Conservation (phyloP, 2,797 vertebrate species). For the Orientallactaga sibirica region DNA sequence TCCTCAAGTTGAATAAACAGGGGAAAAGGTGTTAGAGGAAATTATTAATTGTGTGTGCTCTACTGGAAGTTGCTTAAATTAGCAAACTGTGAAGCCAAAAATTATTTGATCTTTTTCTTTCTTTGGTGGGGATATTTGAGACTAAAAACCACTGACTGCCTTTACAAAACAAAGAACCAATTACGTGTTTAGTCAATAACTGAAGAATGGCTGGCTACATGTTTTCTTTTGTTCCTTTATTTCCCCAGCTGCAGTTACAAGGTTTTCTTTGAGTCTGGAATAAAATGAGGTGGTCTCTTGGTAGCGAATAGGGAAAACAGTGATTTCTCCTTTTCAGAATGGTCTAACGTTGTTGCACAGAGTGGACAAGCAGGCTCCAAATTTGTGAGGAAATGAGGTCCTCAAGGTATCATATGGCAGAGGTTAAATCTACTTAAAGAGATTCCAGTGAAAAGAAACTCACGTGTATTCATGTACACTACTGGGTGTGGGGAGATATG, state of each 20-base stretch:
- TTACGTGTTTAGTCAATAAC: constrained; percentile 60
- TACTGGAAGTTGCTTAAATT: constrained; percentile 27
- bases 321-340: constrained; percentile 57
- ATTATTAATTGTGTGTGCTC: background rate
- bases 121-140: constrained; percentile 15
- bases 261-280: constrained; percentile 69
- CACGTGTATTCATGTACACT: background rate
- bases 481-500: too few relatives aligned
- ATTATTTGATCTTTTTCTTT: background rate
- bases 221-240: constrained; percentile 72
- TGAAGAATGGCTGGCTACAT: constrained; percentile 61
- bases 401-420: background rate
- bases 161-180: constrained; percentile 65
- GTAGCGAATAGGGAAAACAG: constrained; percentile 62
- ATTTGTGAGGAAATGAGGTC: background rate
- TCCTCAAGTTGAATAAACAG: constrained; percentile 47
- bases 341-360: fast-evolving
- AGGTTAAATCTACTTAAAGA: background rate
- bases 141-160: constrained; percentile 47
- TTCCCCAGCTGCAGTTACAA: constrained; percentile 69
- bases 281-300: constrained; percentile 62
- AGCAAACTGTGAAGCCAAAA: constrained; percentile 3
- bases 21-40: constrained; percentile 20
- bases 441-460: background rate
- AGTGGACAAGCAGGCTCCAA: background rate